Evolutionary conservation across 1,140 invertebrate genomes (phyloP).

Genomic region (Conus ventricosus): DNA sequence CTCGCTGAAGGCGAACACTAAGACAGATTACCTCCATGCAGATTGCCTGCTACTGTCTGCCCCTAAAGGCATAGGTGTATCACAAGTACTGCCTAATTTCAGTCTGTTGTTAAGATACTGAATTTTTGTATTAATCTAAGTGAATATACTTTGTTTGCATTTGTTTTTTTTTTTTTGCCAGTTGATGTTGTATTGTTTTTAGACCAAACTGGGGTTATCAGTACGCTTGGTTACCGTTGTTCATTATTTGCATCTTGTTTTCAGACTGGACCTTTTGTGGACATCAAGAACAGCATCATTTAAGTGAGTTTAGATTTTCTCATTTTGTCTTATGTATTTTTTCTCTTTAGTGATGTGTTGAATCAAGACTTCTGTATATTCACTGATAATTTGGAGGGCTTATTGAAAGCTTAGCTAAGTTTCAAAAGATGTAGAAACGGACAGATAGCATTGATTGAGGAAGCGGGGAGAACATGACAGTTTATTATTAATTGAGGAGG

Average conservation of each 20-base stretch:
- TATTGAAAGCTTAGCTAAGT: not conserved
- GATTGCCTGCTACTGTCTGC: too few species aligned
- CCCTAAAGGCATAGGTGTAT: too few species aligned
- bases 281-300: constrained; percentile 19
- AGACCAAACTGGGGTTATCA: constrained; percentile 12
- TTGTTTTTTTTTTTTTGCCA: too few species aligned
- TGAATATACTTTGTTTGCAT: too few species aligned
- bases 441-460: not conserved
- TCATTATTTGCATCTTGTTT: not conserved
- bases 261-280: not conserved
- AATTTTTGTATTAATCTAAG: too few species aligned
- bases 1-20: too few species aligned
- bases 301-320: not conserved
- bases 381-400: too few species aligned
- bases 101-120: too few species aligned
- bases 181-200: not conserved
- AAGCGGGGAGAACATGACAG: not conserved
- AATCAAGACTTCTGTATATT: not conserved
- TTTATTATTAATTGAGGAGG: not conserved
- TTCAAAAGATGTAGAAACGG: not conserved
- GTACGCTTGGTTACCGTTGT: not conserved
- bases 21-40: too few species aligned
- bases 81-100: too few species aligned
- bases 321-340: not conserved
- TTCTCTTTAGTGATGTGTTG: not conserved